A percentile compares a stretch with the other conserved stretches of the same genome.
phyloP scores from a whole-genome alignment of 2,888 invertebrate genomes.

The Phyllotreta cruciferae region DNA sequence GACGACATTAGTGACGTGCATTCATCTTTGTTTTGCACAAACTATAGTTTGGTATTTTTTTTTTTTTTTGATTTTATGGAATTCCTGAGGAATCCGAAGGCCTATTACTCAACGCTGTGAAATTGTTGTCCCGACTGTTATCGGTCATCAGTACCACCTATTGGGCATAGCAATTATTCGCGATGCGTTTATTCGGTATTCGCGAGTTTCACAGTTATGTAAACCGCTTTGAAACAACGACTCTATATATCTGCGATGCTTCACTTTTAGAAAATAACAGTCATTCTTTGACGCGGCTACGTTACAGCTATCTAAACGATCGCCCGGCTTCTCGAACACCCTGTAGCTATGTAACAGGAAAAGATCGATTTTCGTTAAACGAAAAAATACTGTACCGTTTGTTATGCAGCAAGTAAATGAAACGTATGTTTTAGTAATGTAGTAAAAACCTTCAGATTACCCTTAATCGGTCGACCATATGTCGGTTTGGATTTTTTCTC shows the following conservation, averaged over 20 bases:
- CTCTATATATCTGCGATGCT: slow-evolving; percentile 26
- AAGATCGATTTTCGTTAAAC: no score
- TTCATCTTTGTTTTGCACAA: no score
- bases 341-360: neutral
- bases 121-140: no score
- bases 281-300: slow-evolving; percentile 16
- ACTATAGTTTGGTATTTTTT: no score
- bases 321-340: neutral
- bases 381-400: no score
- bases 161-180: slow-evolving; percentile 30
- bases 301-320: slow-evolving; percentile 4
- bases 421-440: no score
- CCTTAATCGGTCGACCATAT: slow-evolving; percentile 4
- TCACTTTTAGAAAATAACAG: slow-evolving; percentile 34
- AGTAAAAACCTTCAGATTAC: neutral
- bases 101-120: no score
- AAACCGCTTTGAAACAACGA: slow-evolving; percentile 25
- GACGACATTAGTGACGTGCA: no score
- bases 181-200: slow-evolving; percentile 21
- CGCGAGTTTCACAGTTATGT: slow-evolving; percentile 32
- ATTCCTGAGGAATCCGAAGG: no score
- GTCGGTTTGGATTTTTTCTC: neutral
- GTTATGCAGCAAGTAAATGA: neutral
- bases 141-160: slow-evolving; percentile 31
- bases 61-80: no score